Percentiles rank a stretch among this genome's conserved stretches.
Evolutionary conservation across 2,888 invertebrate species (phyloP).

Genomic region (Ceriagrion tenellum): DNA sequence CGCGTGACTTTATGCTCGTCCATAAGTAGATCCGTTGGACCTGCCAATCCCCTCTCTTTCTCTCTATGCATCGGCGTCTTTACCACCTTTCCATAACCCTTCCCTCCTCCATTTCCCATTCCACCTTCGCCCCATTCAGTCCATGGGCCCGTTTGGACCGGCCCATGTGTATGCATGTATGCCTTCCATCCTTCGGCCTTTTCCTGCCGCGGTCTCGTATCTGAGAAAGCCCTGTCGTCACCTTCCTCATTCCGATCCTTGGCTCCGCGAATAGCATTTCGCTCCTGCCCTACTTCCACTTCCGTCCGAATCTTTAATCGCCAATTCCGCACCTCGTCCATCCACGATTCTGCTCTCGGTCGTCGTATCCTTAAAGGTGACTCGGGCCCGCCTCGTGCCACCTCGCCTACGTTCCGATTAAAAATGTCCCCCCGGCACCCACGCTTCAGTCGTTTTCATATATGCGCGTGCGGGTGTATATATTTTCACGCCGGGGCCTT

Average conservation of each 20-base stretch:
- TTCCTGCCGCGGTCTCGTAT: neutral
- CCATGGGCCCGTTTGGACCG: neutral
- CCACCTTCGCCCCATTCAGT: neutral
- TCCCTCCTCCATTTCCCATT: neutral
- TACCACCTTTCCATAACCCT: neutral
- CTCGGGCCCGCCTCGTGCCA: too few species aligned
- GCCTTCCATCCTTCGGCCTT: neutral
- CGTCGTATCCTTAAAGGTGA: neutral
- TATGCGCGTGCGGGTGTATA: neutral
- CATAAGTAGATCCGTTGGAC: neutral
- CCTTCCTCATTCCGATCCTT: constrained; percentile 39
- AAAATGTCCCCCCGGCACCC: neutral
- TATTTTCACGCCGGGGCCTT: neutral
- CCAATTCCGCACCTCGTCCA: constrained; percentile 16
- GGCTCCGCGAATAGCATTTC: constrained; percentile 32
- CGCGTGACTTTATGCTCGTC: neutral
- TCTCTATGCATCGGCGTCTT: neutral
- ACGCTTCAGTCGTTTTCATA: neutral
- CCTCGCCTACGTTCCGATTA: neutral
- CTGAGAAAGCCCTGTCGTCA: constrained; percentile 19
- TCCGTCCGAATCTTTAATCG: constrained; percentile 22
- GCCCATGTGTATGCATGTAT: neutral
- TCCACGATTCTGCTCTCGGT: neutral
- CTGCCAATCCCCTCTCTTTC: neutral
- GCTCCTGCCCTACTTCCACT: constrained; percentile 34